Evolutionary conservation across 2,888 invertebrate genomes (phyloP).

Genomic region (Cryptus viduatorius): DNA sequence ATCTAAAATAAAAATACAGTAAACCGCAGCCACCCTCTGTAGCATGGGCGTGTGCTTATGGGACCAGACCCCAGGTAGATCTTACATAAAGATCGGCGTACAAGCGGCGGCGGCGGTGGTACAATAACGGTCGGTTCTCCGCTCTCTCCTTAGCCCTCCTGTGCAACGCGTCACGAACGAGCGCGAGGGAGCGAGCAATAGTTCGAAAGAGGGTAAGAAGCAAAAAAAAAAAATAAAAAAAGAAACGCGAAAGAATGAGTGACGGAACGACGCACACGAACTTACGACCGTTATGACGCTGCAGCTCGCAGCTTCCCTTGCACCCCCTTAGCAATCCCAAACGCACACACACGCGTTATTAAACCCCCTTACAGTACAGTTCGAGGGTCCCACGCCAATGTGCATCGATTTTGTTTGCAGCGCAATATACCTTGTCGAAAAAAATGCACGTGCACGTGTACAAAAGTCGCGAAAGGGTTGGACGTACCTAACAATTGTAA

Average conservation of each 20-base stretch:
- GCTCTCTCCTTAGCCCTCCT: conserved; percentile 45
- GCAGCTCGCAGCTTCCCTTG: conserved; percentile 74
- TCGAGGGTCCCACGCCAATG: conserved; percentile 43
- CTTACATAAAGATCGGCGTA: conserved; percentile 82
- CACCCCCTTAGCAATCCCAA: conserved; percentile 52
- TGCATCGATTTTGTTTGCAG: conserved; percentile 5
- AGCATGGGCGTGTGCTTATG: conserved; percentile 82
- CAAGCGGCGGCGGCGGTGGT: conserved; percentile 61
- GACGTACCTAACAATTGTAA: conserved; percentile 41
- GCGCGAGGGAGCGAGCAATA: conserved; percentile 36
- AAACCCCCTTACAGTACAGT: conserved; percentile 34
- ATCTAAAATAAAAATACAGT: conserved; percentile 70
- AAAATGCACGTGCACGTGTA: conserved; percentile 47
- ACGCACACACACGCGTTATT: conserved; percentile 46
- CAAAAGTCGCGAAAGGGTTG: conserved; percentile 49
- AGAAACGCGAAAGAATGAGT: conserved; percentile 44
- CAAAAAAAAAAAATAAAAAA: conserved; percentile 15
- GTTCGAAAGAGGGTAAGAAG: conserved; percentile 44
- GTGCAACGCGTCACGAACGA: conserved; percentile 51
- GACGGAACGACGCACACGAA: conserved; percentile 37
- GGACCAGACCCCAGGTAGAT: conserved; percentile 79
- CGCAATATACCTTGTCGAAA: conserved; percentile 25
- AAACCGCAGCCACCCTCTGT: conserved; percentile 82
- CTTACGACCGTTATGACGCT: conserved; percentile 65
- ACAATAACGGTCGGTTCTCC: conserved; percentile 78